Evolutionary conservation across 2,888 invertebrate species (phyloP).

Genomic region (Chloroclysta siterata): DNA sequence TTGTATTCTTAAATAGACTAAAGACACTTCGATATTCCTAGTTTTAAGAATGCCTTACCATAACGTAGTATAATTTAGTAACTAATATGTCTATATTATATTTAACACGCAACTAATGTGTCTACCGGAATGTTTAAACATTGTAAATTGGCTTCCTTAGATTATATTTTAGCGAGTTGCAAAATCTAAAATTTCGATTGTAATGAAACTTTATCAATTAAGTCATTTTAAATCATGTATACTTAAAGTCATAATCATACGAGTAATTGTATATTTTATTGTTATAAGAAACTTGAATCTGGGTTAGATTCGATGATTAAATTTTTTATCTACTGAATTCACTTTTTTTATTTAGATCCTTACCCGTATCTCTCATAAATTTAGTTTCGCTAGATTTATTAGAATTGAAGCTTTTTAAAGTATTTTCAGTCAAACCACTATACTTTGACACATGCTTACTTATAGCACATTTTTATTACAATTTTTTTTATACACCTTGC

Average conservation of each 20-base stretch:
- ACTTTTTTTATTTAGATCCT: slow-evolving; percentile 43
- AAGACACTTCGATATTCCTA: slow-evolving; percentile 28
- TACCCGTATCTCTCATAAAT: background rate
- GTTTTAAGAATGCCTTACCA: slow-evolving; percentile 37
- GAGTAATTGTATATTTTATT: slow-evolving; percentile 74
- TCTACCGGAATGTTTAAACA: slow-evolving; percentile 58
- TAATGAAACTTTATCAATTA: slow-evolving; percentile 29
- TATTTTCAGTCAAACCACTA: too few species aligned
- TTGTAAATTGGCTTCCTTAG: slow-evolving; percentile 65
- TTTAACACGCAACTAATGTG: slow-evolving; percentile 68
- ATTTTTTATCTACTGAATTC: slow-evolving; percentile 71
- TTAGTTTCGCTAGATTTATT: too few species aligned
- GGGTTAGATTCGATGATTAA: slow-evolving; percentile 74
- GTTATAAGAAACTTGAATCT: slow-evolving; percentile 75
- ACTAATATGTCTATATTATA: slow-evolving; percentile 54
- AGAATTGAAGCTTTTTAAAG: too few species aligned
- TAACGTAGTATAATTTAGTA: slow-evolving; percentile 39
- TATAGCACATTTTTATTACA: too few species aligned
- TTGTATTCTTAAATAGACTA: slow-evolving; percentile 20
- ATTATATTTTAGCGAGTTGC: slow-evolving; percentile 27
- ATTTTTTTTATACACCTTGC: too few species aligned
- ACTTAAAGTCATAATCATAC: slow-evolving; percentile 52
- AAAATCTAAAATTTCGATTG: slow-evolving; percentile 19
- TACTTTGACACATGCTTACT: too few species aligned
- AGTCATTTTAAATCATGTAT: slow-evolving; percentile 55